These are phyloP conservation scores for Rhinogobius similis DNA, from an alignment of 2,113 vertebrate species.

Conservation along the genomic window DNA sequence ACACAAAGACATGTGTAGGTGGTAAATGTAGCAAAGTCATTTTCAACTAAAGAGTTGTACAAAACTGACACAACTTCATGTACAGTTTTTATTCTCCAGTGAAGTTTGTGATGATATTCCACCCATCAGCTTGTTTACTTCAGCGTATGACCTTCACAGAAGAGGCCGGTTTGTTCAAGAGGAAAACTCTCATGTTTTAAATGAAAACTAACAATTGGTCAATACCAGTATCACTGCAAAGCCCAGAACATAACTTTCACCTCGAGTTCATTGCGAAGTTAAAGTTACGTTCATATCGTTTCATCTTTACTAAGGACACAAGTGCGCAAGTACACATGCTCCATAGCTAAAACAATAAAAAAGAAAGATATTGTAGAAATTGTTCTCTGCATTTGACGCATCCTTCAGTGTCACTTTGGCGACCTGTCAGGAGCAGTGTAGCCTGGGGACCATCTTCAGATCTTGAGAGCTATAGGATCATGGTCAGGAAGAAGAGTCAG, in stretches of 20 bases:
- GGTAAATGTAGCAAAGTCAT: not conserved
- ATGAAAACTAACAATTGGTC: not conserved
- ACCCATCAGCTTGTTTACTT: not conserved
- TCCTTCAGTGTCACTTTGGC: no score
- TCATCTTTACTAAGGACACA: no score
- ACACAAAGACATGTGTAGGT: not conserved
- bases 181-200: not conserved
- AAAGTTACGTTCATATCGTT: not conserved
- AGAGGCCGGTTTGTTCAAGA: not conserved
- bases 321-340: no score
- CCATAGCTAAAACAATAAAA: no score
- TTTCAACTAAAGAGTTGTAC: not conserved
- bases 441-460: no score
- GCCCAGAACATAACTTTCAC: not conserved
- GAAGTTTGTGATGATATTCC: no score
- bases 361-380: no score
- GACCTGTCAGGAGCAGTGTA: no score
- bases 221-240: not conserved
- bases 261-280: not conserved
- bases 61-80: not conserved
- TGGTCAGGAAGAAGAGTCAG: not conserved
- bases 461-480: not conserved
- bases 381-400: no score
- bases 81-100: not conserved
- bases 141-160: not conserved